Evolutionary conservation across 2,888 invertebrate species (phyloP).

Genomic region (Catocala sponsa): DNA sequence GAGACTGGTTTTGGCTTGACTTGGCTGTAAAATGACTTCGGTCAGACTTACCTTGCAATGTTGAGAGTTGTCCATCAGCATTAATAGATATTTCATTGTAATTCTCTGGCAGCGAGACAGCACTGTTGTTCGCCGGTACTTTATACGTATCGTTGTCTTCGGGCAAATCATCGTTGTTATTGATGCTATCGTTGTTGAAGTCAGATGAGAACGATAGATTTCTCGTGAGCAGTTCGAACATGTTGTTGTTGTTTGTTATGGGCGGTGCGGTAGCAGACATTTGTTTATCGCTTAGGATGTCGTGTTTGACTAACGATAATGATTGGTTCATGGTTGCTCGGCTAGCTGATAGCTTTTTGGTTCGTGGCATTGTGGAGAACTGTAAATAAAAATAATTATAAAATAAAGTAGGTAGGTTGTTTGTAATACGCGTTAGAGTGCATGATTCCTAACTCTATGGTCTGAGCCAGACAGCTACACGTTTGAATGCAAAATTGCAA

Average conservation of each 20-base stretch:
- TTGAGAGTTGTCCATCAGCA: slow-evolving; percentile 81
- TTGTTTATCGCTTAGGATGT: slow-evolving; percentile 75
- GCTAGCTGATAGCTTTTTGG: slow-evolving; percentile 84
- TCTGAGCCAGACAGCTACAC: too few species aligned
- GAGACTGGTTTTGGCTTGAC: too few species aligned
- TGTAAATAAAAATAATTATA: slow-evolving; percentile 60
- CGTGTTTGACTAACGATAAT: slow-evolving; percentile 79
- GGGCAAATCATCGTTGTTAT: slow-evolving; percentile 71
- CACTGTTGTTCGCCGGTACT: slow-evolving; percentile 79
- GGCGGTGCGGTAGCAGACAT: slow-evolving; percentile 56
- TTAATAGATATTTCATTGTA: slow-evolving; percentile 85
- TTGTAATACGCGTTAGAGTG: too few species aligned
- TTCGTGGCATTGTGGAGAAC: slow-evolving; percentile 90
- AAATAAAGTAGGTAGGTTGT: too few species aligned
- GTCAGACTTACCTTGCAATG: slow-evolving; percentile 74
- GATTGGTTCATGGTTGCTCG: slow-evolving; percentile 77
- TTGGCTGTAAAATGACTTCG: too few species aligned
- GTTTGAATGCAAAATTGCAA: too few species aligned
- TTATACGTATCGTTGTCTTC: slow-evolving; percentile 82
- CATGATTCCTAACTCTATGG: too few species aligned
- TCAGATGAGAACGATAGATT: slow-evolving; percentile 84
- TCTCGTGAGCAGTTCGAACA: slow-evolving; percentile 81
- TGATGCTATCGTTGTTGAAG: slow-evolving; percentile 84
- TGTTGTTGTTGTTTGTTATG: slow-evolving; percentile 68
- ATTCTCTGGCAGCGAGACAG: slow-evolving; percentile 77